These are phyloP conservation scores for Oryzias dopingdopingensis DNA, from an alignment of 2,797 vertebrate genomes.

Conservation along the genomic window DNA sequence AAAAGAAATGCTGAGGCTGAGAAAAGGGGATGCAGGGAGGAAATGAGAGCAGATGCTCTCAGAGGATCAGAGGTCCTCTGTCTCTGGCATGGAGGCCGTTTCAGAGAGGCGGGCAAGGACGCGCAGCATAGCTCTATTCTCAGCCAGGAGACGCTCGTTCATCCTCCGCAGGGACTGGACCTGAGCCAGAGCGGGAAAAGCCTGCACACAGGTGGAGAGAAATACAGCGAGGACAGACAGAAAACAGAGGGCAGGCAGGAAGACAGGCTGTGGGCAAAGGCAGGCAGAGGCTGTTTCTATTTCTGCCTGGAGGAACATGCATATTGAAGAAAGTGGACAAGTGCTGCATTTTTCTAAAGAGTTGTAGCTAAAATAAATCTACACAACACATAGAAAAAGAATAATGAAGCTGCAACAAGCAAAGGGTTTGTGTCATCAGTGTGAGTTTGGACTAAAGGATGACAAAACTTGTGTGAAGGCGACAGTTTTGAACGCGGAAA, in stretches of 20 bases:
- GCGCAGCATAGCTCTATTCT: constrained; percentile 92
- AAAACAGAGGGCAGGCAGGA: constrained; percentile 55
- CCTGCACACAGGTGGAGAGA: constrained; percentile 82
- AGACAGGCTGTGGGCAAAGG: constrained; percentile 41
- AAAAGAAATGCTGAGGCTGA: constrained; percentile 60
- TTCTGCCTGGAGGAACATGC: constrained; percentile 29
- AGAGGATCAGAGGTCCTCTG: constrained; percentile 89
- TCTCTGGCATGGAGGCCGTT: constrained; percentile 83
- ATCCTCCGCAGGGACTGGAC: constrained; percentile 87
- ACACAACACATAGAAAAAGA: constrained; percentile 31
- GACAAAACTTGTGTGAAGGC: background rate
- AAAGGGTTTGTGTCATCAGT: constrained; percentile 17
- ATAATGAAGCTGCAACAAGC: constrained; percentile 27
- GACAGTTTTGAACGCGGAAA: too few relatives aligned
- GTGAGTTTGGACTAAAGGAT: background rate
- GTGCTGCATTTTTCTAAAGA: constrained; percentile 11
- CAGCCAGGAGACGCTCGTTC: constrained; percentile 89
- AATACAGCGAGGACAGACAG: constrained; percentile 44
- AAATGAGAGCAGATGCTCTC: constrained; percentile 42
- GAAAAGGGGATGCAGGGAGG: constrained; percentile 46
- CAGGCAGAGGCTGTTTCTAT: constrained; percentile 12
- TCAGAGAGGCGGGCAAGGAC: constrained; percentile 88
- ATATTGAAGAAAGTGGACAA: constrained; percentile 25
- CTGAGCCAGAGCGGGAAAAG: constrained; percentile 89
- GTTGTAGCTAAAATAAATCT: constrained; percentile 23